These are phyloP conservation scores for Colossoma macropomum DNA, from an alignment of 2,113 vertebrate species.

Conservation along the genomic window DNA sequence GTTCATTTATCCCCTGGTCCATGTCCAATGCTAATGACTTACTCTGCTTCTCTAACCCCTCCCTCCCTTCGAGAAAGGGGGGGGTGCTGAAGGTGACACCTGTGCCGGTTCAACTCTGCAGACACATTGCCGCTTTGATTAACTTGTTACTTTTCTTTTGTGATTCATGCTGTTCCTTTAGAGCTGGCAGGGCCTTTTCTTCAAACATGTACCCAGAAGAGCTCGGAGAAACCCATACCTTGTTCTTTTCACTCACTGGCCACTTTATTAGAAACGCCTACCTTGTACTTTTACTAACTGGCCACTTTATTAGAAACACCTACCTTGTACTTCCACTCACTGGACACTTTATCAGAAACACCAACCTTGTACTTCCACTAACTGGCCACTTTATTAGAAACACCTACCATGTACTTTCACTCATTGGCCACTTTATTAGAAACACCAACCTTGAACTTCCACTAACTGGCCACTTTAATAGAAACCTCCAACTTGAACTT, in stretches of 20 bases:
- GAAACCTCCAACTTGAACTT: background rate
- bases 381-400: too few relatives aligned
- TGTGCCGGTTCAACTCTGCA: slow-evolving; percentile 25
- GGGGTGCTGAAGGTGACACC: slow-evolving; percentile 54
- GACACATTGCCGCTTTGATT: slow-evolving; percentile 47
- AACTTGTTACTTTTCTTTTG: slow-evolving; percentile 41
- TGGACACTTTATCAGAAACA: too few relatives aligned
- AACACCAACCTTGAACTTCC: background rate
- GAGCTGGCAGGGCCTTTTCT: background rate
- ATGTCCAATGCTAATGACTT: slow-evolving; percentile 40
- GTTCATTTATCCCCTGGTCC: slow-evolving; percentile 37
- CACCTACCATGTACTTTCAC: too few relatives aligned
- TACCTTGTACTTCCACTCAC: too few relatives aligned
- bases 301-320: background rate
- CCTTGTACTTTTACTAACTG: background rate
- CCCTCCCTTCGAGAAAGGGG: background rate
- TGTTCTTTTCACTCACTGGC: background rate
- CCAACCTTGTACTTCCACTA: too few relatives aligned
- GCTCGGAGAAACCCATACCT: background rate
- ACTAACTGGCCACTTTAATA: background rate
- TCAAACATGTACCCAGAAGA: background rate
- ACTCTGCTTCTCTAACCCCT: background rate
- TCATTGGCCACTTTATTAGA: too few relatives aligned
- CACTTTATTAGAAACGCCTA: too few relatives aligned
- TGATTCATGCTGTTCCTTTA: slow-evolving; percentile 31